Evolutionary conservation across 2,797 vertebrate species (phyloP).

Genomic region (Prunella strophiata): DNA sequence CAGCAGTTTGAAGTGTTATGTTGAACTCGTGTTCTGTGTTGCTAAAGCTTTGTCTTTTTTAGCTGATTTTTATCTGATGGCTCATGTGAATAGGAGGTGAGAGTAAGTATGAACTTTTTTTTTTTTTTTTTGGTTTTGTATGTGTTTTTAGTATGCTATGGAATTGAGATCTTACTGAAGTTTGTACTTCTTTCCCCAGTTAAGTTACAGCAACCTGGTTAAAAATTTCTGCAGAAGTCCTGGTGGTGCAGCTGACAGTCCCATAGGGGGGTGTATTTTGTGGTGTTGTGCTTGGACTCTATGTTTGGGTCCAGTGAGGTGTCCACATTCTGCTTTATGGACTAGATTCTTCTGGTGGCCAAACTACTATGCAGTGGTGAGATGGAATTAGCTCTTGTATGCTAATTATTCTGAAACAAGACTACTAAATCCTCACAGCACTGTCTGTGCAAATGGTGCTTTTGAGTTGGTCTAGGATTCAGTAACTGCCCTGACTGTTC

Average conservation of each 20-base stretch:
- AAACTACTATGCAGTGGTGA: not conserved
- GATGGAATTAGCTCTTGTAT: not conserved
- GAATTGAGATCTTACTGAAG: not conserved
- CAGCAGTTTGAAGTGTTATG: not conserved
- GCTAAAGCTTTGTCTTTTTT: not conserved
- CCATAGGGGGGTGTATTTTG: accelerated
- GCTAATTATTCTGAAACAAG: not conserved
- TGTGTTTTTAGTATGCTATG: not conserved
- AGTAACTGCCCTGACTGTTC: not conserved
- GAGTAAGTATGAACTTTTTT: not conserved
- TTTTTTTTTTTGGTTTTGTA: accelerated
- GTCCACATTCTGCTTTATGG: not conserved
- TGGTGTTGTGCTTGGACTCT: not conserved
- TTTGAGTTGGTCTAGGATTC: not conserved
- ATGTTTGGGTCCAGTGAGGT: accelerated
- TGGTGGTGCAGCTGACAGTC: not conserved
- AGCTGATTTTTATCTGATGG: not conserved
- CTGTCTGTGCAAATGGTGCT: not conserved
- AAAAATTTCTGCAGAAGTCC: not conserved
- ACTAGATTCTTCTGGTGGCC: not conserved
- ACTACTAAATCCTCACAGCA: not conserved
- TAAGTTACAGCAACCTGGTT: not conserved
- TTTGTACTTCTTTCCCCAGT: not conserved
- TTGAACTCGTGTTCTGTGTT: not conserved
- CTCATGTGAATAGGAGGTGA: not conserved